These are phyloP conservation scores for Formica exsecta DNA, from an alignment of 1,140 invertebrate genomes.

Conservation along the genomic window DNA sequence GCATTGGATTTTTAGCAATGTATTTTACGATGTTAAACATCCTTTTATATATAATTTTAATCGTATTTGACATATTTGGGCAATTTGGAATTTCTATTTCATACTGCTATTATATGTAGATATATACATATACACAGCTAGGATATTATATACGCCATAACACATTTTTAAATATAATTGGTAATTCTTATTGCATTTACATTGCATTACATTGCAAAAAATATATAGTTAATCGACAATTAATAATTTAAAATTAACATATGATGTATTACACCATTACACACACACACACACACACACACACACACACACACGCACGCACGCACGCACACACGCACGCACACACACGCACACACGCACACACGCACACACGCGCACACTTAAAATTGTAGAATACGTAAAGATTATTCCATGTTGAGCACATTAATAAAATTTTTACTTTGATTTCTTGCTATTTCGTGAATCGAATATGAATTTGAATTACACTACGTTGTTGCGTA, in stretches of 20 bases:
- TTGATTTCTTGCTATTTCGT: not conserved
- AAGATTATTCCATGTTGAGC: not conserved
- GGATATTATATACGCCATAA: not conserved
- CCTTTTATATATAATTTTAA: not conserved
- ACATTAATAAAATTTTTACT: not conserved
- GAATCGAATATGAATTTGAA: not conserved
- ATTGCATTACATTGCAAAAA: not conserved
- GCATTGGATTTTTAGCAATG: constrained; percentile 10
- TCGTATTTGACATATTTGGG: not conserved
- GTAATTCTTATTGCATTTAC: not conserved
- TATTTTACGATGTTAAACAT: constrained; percentile 16
- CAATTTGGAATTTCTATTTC: constrained; percentile 22
- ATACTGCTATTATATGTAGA: not conserved
- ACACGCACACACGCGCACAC: too few relatives aligned
- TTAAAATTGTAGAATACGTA: not conserved
- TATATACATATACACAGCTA: not conserved
- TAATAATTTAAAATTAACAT: not conserved
- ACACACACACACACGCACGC: too few relatives aligned
- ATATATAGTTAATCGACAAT: not conserved
- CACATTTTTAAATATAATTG: not conserved
- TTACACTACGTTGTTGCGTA: not conserved
- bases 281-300: too few relatives aligned
- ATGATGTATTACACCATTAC: too few relatives aligned
- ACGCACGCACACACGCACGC: too few relatives aligned
- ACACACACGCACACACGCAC: too few relatives aligned